Evolutionary conservation across 2,113 vertebrate species (phyloP).

Genomic region (Prochilodus magdalenae): DNA sequence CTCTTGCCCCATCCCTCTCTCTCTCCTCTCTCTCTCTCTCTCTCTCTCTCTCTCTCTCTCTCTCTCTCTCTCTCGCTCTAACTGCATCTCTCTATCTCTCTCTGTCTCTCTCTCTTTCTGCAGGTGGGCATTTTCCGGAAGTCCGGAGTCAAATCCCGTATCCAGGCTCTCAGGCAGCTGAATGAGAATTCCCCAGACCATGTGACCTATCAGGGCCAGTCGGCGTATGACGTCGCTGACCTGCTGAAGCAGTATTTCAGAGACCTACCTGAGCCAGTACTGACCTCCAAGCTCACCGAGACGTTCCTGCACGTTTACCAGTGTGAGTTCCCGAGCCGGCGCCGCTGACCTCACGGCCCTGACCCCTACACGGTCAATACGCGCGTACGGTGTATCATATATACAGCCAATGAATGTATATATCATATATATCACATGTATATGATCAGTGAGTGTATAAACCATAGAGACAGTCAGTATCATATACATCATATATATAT

Average conservation of each 20-base stretch:
- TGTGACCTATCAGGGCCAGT: conserved; percentile 84
- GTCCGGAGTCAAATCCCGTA: conserved; percentile 87
- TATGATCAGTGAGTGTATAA: no score
- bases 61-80: no score
- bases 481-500: background rate
- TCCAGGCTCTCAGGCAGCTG: conserved; percentile 83
- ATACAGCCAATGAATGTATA: no score
- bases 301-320: conserved; percentile 90
- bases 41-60: no score
- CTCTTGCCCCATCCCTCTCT: no score
- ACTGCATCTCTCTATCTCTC: no score
- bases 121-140: conserved; percentile 90
- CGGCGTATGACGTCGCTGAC: conserved; percentile 86
- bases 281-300: conserved; percentile 86
- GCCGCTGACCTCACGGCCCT: no score
- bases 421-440: no score
- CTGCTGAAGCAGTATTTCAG: conserved; percentile 89
- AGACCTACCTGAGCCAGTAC: conserved; percentile 86
- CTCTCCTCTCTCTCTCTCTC: no score
- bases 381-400: no score
- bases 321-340: conserved; percentile 68
- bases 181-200: conserved; percentile 83
- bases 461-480: no score
- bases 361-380: no score
- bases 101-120: background rate